Evolutionary conservation across 2,888 invertebrate species (phyloP).

Genomic region (Netelia melanura): DNA sequence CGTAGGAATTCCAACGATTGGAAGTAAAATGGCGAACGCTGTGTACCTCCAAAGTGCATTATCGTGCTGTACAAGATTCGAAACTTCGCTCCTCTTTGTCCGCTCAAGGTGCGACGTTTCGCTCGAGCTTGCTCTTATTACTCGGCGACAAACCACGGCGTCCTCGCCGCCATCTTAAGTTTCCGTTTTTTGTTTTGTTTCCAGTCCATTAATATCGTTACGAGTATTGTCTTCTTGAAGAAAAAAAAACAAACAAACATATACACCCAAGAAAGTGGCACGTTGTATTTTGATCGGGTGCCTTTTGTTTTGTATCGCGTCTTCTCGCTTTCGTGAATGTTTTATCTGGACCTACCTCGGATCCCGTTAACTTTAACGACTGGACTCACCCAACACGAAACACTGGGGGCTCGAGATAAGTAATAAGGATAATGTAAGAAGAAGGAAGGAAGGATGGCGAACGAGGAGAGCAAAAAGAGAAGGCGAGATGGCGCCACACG

Average conservation of each 20-base stretch:
- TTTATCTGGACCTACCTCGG: slow-evolving; percentile 57
- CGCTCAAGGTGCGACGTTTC: background rate
- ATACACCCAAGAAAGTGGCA: background rate
- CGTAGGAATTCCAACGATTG: slow-evolving; percentile 48
- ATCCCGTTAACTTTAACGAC: slow-evolving; percentile 69
- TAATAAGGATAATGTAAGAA: slow-evolving; percentile 70
- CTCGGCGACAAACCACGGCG: too few species aligned
- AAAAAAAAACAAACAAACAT: background rate
- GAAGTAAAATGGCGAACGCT: slow-evolving; percentile 44
- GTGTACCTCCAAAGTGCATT: slow-evolving; percentile 54
- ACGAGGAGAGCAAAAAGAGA: slow-evolving; percentile 55
- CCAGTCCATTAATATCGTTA: background rate
- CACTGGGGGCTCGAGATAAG: slow-evolving; percentile 69
- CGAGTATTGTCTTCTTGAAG: background rate
- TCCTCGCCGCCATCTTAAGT: background rate
- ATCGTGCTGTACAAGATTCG: slow-evolving; percentile 12
- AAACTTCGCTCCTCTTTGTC: background rate
- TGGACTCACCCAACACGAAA: slow-evolving; percentile 63
- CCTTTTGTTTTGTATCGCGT: slow-evolving; percentile 42
- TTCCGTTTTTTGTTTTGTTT: background rate
- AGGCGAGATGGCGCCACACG: slow-evolving; percentile 71
- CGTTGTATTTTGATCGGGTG: slow-evolving; percentile 7
- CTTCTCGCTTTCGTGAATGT: slow-evolving; percentile 50
- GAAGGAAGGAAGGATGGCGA: slow-evolving; percentile 48
- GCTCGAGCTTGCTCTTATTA: background rate